A percentile compares a stretch with the other conserved stretches of the same genome.
These are phyloP conservation scores for Lampris incognitus DNA, from an alignment of 2,113 vertebrate genomes.

Conservation along the genomic window DNA sequence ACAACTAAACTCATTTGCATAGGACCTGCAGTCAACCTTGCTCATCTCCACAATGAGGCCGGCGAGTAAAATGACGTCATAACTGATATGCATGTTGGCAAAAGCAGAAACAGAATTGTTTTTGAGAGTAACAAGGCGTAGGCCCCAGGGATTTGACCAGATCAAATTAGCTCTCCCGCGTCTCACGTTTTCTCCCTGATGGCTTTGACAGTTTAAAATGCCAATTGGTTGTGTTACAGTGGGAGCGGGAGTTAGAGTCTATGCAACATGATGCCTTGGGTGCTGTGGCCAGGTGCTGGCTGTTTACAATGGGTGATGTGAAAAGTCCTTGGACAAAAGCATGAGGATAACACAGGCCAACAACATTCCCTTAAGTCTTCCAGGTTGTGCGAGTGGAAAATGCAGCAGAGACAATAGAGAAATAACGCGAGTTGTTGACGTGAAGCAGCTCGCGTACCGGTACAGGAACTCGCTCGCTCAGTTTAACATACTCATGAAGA, in stretches of 20 bases:
- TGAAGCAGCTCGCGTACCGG: no score
- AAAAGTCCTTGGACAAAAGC: neutral
- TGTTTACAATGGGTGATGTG: constrained; percentile 2
- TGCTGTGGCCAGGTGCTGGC: constrained; percentile 11
- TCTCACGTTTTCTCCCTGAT: constrained; percentile 34
- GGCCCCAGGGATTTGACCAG: neutral
- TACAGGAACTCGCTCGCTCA: no score
- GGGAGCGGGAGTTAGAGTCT: neutral
- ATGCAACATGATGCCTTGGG: constrained; percentile 29
- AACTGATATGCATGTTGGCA: no score
- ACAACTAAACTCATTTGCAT: no score
- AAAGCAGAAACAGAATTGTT: no score
- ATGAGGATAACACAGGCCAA: constrained; percentile 6
- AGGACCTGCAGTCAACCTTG: no score
- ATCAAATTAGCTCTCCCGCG: neutral
- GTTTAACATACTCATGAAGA: no score
- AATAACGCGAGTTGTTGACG: no score
- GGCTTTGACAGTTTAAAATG: constrained; percentile 52
- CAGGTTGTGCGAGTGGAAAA: neutral
- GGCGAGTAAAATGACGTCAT: no score
- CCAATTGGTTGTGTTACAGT: constrained; percentile 34
- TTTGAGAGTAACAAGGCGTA: no score
- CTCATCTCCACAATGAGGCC: no score
- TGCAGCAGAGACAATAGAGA: neutral
- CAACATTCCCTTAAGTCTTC: neutral